Evolutionary conservation across 2,797 vertebrate genomes (phyloP).

Genomic region (Catharus ustulatus): DNA sequence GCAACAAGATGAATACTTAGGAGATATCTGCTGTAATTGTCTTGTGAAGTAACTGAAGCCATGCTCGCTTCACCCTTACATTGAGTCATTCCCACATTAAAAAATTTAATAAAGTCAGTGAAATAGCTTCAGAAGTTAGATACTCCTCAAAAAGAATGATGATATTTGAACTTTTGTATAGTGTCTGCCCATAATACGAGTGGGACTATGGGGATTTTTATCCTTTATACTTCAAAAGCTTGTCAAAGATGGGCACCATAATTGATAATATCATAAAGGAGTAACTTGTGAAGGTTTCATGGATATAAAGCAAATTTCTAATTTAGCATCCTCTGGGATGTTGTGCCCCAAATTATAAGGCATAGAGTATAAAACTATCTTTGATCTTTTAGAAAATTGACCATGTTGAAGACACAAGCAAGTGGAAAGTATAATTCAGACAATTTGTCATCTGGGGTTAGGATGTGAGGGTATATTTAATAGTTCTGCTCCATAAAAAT

Average conservation of each 20-base stretch:
- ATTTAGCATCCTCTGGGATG: constrained; percentile 28
- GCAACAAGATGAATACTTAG: neutral
- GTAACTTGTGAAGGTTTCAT: constrained; percentile 6
- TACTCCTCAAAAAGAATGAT: neutral
- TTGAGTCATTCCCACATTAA: neutral
- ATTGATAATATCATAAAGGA: constrained; percentile 29
- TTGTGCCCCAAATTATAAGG: neutral
- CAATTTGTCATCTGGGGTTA: constrained; percentile 16
- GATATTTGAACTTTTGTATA: neutral
- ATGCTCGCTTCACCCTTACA: neutral
- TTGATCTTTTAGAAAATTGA: constrained; percentile 47
- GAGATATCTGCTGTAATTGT: neutral
- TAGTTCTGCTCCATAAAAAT: constrained; percentile 23
- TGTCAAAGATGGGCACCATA: neutral
- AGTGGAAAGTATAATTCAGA: constrained; percentile 26
- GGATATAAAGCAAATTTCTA: constrained; percentile 27
- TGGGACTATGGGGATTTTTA: neutral
- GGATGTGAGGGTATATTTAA: constrained; percentile 18
- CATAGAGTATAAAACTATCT: constrained; percentile 20
- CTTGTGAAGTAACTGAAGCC: neutral
- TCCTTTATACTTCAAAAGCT: neutral
- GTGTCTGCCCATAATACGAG: neutral
- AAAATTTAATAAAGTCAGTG: neutral
- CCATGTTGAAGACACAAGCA: constrained; percentile 27
- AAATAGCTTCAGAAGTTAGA: neutral